phyloP scores from a whole-genome alignment of 1,140 invertebrate species.

The Trachymyrmex cornetzi region DNA sequence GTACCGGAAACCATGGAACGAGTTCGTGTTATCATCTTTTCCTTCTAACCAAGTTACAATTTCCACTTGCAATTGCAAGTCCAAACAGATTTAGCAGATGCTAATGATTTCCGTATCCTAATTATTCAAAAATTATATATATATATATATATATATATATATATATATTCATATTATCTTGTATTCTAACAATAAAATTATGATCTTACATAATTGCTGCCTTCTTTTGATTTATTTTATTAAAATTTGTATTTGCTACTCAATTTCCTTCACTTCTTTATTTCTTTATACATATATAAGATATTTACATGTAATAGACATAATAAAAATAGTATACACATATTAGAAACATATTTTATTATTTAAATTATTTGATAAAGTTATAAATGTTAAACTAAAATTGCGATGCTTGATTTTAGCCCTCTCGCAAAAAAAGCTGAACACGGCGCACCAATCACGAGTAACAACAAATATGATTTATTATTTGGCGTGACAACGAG shows the following conservation, averaged over 20 bases:
- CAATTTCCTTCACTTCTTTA: not conserved
- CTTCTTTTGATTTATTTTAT: not conserved
- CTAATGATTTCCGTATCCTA: conserved; percentile 9
- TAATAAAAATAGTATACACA: conserved; percentile 1
- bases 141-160: too few species aligned
- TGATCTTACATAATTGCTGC: not conserved
- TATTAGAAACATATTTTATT: not conserved
- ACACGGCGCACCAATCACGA: conserved; percentile 85
- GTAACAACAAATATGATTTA: conserved; percentile 91
- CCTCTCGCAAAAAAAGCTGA: conserved; percentile 82
- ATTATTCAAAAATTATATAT: not conserved
- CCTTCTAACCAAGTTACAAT: conserved; percentile 19
- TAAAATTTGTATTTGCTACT: not conserved
- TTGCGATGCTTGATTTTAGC: conserved; percentile 64
- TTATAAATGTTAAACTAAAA: not conserved
- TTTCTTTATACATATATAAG: not conserved
- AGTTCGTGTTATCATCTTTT: conserved; percentile 40
- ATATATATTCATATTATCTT: not conserved
- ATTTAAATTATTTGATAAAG: not conserved
- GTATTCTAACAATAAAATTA: not conserved
- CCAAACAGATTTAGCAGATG: conserved; percentile 3
- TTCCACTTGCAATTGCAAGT: not conserved
- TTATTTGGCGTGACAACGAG: conserved; percentile 94
- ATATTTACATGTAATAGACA: not conserved
- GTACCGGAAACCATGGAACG: conserved; percentile 24